phyloP scores from a whole-genome alignment of 1,140 invertebrate genomes.

The Cryptotermes secundus region DNA sequence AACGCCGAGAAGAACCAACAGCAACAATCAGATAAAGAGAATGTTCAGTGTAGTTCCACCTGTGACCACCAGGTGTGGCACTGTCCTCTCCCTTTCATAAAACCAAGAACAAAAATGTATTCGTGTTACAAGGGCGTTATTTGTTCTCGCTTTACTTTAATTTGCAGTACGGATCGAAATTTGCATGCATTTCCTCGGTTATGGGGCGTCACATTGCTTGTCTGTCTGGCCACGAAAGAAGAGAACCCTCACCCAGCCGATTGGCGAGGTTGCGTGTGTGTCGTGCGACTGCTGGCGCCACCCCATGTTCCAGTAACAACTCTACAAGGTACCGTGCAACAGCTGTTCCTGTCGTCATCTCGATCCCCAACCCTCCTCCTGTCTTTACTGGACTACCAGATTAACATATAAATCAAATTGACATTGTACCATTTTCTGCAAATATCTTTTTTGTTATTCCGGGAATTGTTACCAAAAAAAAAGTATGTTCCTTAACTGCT shows the following conservation, averaged over 20 bases:
- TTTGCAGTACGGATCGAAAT: neutral
- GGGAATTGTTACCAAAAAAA: neutral
- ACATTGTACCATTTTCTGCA: slow-evolving; percentile 2
- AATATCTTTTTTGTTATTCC: neutral
- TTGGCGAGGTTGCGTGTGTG: neutral
- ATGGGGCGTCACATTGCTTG: neutral
- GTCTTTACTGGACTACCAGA: neutral
- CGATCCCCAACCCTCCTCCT: neutral
- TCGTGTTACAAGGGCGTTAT: too few relatives aligned
- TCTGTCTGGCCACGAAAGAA: neutral
- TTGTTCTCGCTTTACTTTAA: neutral
- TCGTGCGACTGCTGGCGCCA: neutral
- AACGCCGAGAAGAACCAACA: too few relatives aligned
- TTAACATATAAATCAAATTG: slow-evolving; percentile 20
- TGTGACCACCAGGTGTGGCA: too few relatives aligned
- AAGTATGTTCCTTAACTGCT: neutral
- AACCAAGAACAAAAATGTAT: too few relatives aligned
- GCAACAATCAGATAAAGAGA: too few relatives aligned
- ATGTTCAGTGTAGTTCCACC: too few relatives aligned
- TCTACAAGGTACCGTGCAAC: neutral
- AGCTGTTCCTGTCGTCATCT: neutral
- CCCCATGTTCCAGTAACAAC: neutral
- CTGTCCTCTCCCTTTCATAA: too few relatives aligned
- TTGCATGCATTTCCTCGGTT: neutral
- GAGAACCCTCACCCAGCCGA: neutral